A percentile compares a stretch with the other conserved stretches of the same genome.
Conservation (phyloP, 2,888 invertebrate species). For the Pseudolycoriella hygida region DNA sequence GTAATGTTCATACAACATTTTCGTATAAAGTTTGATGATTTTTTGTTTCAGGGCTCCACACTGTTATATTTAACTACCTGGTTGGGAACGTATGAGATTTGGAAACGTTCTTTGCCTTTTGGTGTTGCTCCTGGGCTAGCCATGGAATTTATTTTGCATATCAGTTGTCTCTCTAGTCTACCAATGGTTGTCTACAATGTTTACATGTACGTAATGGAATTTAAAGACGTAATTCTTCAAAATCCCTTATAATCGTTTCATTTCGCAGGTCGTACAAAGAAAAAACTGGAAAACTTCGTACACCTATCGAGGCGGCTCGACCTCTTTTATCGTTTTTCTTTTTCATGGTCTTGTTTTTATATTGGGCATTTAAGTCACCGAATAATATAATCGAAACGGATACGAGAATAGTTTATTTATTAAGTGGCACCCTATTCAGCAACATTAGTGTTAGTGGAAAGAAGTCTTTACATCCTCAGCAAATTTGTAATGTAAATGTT, state of each 20-base stretch:
- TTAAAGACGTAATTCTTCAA: neutral
- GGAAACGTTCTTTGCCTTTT: conserved; percentile 62
- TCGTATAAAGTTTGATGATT: neutral
- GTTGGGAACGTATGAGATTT: conserved; percentile 57
- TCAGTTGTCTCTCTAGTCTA: conserved; percentile 71
- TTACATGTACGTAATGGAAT: conserved; percentile 63
- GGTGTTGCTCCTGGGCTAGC: conserved; percentile 57
- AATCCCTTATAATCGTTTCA: neutral
- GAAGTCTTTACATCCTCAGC: neutral
- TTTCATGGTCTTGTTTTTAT: conserved; percentile 55
- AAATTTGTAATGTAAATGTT: neutral
- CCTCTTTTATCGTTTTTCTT: conserved; percentile 65
- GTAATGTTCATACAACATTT: conserved; percentile 20
- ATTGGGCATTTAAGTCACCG: conserved; percentile 74
- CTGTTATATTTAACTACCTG: conserved; percentile 37
- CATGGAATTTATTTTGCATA: conserved; percentile 72
- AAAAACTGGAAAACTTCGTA: conserved; percentile 71
- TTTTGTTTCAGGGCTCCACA: conserved; percentile 36
- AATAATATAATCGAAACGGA: conserved; percentile 61
- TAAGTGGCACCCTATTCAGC: conserved; percentile 89
- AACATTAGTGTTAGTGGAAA: conserved; percentile 74
- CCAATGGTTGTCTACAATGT: conserved; percentile 85
- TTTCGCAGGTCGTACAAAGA: conserved; percentile 60
- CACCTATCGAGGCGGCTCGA: conserved; percentile 62
- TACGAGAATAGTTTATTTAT: conserved; percentile 72